A percentile compares a stretch with the other conserved stretches of the same genome.
Evolutionary conservation across 1,140 invertebrate genomes (phyloP).

Genomic region (Halesus radiatus): DNA sequence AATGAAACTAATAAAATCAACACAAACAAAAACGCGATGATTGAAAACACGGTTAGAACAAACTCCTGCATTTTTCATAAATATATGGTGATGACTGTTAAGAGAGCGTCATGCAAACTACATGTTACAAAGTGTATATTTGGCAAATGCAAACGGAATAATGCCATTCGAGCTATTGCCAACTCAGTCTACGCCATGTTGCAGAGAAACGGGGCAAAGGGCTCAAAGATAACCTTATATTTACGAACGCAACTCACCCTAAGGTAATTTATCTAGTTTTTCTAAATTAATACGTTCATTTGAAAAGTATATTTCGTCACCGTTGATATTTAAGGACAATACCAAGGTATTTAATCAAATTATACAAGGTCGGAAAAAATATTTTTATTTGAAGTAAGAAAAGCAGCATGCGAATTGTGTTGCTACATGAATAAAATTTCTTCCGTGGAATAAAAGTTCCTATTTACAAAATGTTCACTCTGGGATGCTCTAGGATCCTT

Average conservation of each 20-base stretch:
- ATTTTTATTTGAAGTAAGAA: conserved; percentile 27
- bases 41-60: conserved; percentile 43
- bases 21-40: conserved; percentile 45
- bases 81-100: conserved; percentile 24
- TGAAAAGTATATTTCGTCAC: background rate
- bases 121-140: conserved; percentile 32
- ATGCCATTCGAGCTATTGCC: conserved; percentile 40
- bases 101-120: conserved; percentile 21
- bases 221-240: conserved; percentile 46
- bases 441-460: too few relatives aligned
- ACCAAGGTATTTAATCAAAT: background rate
- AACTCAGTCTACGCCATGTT: conserved; percentile 48
- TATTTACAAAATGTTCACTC: too few relatives aligned
- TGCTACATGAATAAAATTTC: conserved; percentile 7
- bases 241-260: conserved; percentile 28
- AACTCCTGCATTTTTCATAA: conserved; percentile 50
- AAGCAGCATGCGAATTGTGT: conserved; percentile 24
- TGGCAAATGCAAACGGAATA: conserved; percentile 39
- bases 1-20: conserved; percentile 49
- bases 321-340: background rate
- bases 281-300: conserved; percentile 15
- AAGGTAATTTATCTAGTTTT: conserved; percentile 5
- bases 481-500: too few relatives aligned
- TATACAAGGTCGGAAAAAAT: conserved; percentile 28
- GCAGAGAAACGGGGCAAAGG: conserved; percentile 37